Percentiles rank a stretch among this genome's conserved stretches.
Evolutionary conservation across 2,888 invertebrate genomes (phyloP).

Genomic region (Agonopterix arenella): DNA sequence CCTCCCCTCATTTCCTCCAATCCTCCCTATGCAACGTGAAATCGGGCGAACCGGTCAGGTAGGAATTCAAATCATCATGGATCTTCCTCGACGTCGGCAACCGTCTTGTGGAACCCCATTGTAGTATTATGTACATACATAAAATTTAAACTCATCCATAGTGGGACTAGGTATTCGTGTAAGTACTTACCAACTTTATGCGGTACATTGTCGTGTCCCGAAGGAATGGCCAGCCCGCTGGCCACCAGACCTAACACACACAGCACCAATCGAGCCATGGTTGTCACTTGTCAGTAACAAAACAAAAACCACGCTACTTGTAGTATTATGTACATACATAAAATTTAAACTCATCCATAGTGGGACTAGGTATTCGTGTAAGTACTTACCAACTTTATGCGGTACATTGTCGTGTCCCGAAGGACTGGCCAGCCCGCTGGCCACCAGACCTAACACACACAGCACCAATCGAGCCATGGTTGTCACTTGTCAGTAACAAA

Average conservation of each 20-base stretch:
- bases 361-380: not conserved
- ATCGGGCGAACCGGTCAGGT: too few species aligned
- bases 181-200: not conserved
- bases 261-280: constrained; percentile 31
- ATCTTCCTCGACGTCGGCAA: too few species aligned
- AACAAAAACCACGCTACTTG: too few species aligned
- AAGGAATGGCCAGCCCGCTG: constrained; percentile 34
- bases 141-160: too few species aligned
- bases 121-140: too few species aligned
- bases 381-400: not conserved
- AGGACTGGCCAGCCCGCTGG: constrained; percentile 37
- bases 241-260: constrained; percentile 32
- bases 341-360: too few species aligned
- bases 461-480: constrained; percentile 32
- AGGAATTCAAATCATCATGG: too few species aligned
- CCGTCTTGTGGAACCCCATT: too few species aligned
- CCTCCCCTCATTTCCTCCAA: too few species aligned
- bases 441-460: constrained; percentile 29
- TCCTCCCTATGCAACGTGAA: too few species aligned
- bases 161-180: too few species aligned
- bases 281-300: constrained; percentile 5
- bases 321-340: too few species aligned
- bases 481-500: not conserved
- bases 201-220: constrained; percentile 23
- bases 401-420: constrained; percentile 24